Conservation (phyloP, 2,888 invertebrate species). For the Bugula neritina region DNA sequence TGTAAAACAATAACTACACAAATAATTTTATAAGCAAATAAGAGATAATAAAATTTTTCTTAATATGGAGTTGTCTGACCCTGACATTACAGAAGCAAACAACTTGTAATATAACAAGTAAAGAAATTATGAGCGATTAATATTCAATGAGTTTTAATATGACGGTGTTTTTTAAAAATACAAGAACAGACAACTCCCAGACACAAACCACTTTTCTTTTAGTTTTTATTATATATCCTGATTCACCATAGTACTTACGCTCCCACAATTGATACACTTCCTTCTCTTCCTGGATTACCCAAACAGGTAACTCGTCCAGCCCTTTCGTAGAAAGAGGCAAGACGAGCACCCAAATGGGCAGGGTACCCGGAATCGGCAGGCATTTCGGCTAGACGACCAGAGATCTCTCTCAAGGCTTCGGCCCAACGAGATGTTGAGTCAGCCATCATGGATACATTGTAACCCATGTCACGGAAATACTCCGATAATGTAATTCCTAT, state of each 20-base stretch:
- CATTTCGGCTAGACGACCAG: constrained; percentile 98
- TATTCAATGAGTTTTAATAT: too few relatives aligned
- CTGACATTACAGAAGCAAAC: not conserved
- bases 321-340: constrained; percentile 99
- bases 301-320: constrained; percentile 95
- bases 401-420: constrained; percentile 98
- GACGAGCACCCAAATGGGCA: constrained; percentile 92
- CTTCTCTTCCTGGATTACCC: constrained; percentile 95
- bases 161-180: too few relatives aligned
- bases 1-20: not conserved
- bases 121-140: too few relatives aligned
- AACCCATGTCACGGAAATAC: constrained; percentile 95
- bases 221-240: not conserved
- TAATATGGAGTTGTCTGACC: not conserved
- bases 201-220: too few relatives aligned
- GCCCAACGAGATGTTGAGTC: constrained; percentile 99
- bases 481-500: constrained; percentile 95
- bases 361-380: constrained; percentile 94
- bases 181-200: not conserved
- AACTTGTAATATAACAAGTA: too few relatives aligned
- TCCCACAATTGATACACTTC: constrained; percentile 97
- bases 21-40: too few relatives aligned
- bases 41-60: too few relatives aligned
- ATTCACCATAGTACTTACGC: constrained; percentile 59
- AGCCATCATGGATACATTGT: constrained; percentile 99